A percentile compares a stretch with the other conserved stretches of the same genome.
phyloP scores from a whole-genome alignment of 64 coral and sea anemone species.

The Astreopora myriophthalma region DNA sequence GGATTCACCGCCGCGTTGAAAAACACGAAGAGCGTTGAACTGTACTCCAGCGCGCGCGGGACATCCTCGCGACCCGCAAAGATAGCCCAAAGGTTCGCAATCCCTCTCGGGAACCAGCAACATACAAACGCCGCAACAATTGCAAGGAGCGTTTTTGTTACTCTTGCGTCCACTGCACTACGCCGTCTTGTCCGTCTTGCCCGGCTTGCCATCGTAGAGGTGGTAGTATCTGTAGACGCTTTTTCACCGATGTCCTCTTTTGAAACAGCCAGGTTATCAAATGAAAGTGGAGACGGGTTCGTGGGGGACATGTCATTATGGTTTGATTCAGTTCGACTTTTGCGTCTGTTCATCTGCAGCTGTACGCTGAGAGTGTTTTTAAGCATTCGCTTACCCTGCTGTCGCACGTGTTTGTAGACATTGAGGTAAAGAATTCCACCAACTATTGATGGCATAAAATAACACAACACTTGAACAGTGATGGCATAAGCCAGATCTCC shows the following conservation, averaged over 20 bases:
- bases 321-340: background rate
- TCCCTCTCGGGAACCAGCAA: conserved; percentile 91
- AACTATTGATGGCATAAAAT: conserved; percentile 77
- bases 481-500: conserved; percentile 70
- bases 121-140: conserved; percentile 84
- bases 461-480: conserved; percentile 73
- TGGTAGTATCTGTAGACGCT: background rate
- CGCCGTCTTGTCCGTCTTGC: conserved; percentile 52
- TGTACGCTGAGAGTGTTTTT: conserved; percentile 9
- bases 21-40: conserved; percentile 89
- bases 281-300: background rate
- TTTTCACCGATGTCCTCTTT: conserved; percentile 15
- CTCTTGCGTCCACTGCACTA: conserved; percentile 76
- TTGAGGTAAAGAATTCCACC: conserved; percentile 63
- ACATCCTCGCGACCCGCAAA: conserved; percentile 71
- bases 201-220: background rate
- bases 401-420: conserved; percentile 73
- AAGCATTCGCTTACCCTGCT: conserved; percentile 50
- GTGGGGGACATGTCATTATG: background rate
- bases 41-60: conserved; percentile 75
- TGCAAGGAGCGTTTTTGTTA: conserved; percentile 83
- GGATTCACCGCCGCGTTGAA: conserved; percentile 86
- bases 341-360: background rate
- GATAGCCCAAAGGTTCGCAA: conserved; percentile 93
- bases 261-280: conserved; percentile 6